phyloP scores from a whole-genome alignment of 2,797 vertebrate species.

The Clarias pachynema region DNA sequence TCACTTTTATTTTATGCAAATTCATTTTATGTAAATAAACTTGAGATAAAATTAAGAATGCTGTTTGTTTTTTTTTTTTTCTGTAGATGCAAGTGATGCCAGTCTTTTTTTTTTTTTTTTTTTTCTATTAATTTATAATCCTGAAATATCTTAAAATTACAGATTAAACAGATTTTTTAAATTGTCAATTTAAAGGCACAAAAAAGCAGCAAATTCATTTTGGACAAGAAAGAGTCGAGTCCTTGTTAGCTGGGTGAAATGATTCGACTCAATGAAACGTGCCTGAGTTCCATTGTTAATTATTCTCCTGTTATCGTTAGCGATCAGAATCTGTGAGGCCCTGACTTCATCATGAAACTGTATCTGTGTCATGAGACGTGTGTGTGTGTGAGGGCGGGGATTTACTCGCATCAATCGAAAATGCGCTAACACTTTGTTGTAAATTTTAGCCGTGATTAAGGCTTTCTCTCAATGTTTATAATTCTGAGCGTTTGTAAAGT shows the following conservation, averaged over 20 bases:
- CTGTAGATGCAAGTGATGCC: background rate
- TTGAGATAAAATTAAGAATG: background rate
- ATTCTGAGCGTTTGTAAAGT: too few relatives aligned
- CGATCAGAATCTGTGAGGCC: background rate
- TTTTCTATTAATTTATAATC: background rate
- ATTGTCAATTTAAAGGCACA: background rate
- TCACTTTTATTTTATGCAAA: slow-evolving; percentile 47
- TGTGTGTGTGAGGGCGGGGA: background rate
- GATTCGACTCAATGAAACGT: background rate
- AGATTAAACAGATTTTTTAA: too few relatives aligned
- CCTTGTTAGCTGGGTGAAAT: background rate
- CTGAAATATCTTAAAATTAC: background rate
- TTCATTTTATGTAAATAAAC: slow-evolving; percentile 56
- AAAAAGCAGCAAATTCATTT: background rate
- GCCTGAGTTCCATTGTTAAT: background rate
- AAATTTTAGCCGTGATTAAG: background rate
- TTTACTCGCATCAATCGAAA: background rate
- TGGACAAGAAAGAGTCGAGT: background rate
- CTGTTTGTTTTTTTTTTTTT: background rate
- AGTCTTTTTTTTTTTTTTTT: background rate
- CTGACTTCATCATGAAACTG: background rate
- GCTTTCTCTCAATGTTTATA: too few relatives aligned
- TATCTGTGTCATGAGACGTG: background rate
- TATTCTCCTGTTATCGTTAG: background rate
- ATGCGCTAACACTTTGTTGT: background rate